Percentiles rank a stretch among this genome's conserved stretches.
These are phyloP conservation scores for Rhabdophis nuchalis DNA, from an alignment of 2,797 vertebrate genomes.

Conservation along the genomic window DNA sequence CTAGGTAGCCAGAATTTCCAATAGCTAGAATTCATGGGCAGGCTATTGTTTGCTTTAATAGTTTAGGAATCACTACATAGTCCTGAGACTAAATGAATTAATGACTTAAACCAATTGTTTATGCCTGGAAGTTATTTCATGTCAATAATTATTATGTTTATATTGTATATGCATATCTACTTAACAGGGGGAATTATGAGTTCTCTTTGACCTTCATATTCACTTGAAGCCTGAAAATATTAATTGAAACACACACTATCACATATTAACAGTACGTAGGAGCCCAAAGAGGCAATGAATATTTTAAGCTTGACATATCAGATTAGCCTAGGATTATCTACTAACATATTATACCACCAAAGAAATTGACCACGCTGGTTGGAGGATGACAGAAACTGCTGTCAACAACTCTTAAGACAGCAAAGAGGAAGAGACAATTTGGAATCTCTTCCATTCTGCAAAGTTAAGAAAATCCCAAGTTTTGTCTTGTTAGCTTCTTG, in stretches of 20 bases:
- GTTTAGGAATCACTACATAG: conserved; percentile 4
- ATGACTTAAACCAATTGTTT: not conserved
- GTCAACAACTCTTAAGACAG: not conserved
- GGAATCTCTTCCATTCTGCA: not conserved
- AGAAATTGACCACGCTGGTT: not conserved
- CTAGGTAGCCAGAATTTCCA: not conserved
- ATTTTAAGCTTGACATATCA: not conserved
- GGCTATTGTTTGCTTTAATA: not conserved
- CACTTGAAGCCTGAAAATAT: fast-evolving
- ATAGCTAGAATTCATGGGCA: not conserved
- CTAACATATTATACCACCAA: not conserved
- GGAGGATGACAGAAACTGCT: not conserved
- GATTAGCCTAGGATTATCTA: not conserved
- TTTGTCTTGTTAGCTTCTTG: not conserved
- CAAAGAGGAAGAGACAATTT: not conserved
- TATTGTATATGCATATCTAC: not conserved
- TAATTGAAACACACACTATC: not conserved
- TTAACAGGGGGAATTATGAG: not conserved
- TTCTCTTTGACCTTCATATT: not conserved
- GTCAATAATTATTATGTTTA: not conserved
- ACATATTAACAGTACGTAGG: not conserved
- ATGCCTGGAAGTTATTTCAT: not conserved
- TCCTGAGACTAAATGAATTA: not conserved
- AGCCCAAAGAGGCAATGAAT: not conserved
- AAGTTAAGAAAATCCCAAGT: not conserved